phyloP scores from a whole-genome alignment of 2,888 invertebrate genomes.

The Andrena minutula region DNA sequence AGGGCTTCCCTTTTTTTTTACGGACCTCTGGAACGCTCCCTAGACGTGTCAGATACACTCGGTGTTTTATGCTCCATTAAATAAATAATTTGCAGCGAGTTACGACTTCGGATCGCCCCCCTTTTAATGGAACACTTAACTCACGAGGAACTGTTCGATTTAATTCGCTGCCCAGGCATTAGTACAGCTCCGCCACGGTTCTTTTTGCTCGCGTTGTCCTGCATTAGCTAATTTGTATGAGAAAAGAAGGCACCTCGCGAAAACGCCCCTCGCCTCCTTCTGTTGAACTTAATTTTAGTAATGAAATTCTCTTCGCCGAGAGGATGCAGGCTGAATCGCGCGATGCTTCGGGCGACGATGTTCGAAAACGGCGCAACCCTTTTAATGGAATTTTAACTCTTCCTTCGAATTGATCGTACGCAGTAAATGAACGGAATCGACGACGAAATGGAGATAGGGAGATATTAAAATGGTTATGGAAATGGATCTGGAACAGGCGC shows the following conservation, averaged over 20 bases:
- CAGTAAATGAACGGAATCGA: neutral
- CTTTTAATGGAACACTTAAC: slow-evolving; percentile 30
- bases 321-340: slow-evolving; percentile 5
- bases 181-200: neutral
- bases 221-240: slow-evolving; percentile 34
- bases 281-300: slow-evolving; percentile 7
- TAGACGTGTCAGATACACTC: slow-evolving; percentile 44
- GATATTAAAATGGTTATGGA: slow-evolving; percentile 24
- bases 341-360: slow-evolving; percentile 9
- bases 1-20: slow-evolving; percentile 40
- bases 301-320: slow-evolving; percentile 22
- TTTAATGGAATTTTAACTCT: slow-evolving; percentile 30
- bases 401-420: slow-evolving; percentile 11
- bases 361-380: neutral
- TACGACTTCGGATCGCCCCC: slow-evolving; percentile 27
- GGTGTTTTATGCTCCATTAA: slow-evolving; percentile 51
- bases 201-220: neutral
- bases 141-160: slow-evolving; percentile 21
- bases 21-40: slow-evolving; percentile 17
- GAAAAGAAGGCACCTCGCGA: neutral
- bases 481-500: neutral
- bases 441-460: neutral
- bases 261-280: neutral
- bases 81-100: slow-evolving; percentile 55
- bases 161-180: slow-evolving; percentile 10